These are phyloP conservation scores for Pelecanoides urinatrix DNA, from an alignment of 2,113 vertebrate genomes.

Conservation along the genomic window DNA sequence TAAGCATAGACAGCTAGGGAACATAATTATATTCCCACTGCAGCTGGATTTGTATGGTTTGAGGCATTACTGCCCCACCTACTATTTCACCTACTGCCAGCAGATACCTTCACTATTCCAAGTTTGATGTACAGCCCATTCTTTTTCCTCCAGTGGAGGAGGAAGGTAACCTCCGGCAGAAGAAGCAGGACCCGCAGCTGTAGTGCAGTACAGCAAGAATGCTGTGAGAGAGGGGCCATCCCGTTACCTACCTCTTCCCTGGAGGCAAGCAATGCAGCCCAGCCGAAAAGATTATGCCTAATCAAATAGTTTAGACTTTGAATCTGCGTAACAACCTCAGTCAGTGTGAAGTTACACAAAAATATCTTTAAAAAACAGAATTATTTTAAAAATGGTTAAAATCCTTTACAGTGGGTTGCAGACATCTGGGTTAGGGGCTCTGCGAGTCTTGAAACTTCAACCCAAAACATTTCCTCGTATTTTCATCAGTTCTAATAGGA, in stretches of 20 bases:
- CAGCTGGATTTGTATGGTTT: neutral
- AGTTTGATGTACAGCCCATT: neutral
- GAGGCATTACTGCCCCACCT: neutral
- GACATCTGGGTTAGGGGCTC: neutral
- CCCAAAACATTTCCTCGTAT: neutral
- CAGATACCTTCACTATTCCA: neutral
- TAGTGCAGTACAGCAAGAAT: neutral
- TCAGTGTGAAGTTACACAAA: neutral
- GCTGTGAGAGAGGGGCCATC: neutral
- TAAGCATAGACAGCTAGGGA: neutral
- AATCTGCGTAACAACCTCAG: neutral
- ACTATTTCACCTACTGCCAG: neutral
- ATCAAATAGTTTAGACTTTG: neutral
- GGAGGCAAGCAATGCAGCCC: neutral
- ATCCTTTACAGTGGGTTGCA: neutral
- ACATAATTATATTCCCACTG: neutral
- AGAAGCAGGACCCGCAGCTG: neutral
- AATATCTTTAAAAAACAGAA: neutral
- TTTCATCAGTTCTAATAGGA: neutral
- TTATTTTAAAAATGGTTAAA: neutral
- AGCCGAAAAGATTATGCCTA: neutral
- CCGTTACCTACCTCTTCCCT: neutral
- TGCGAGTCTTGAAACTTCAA: neutral
- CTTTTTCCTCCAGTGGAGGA: neutral
- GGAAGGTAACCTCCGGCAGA: neutral